Conservation (phyloP, 1,140 invertebrate genomes). For the Drosophila kohkoa region DNA sequence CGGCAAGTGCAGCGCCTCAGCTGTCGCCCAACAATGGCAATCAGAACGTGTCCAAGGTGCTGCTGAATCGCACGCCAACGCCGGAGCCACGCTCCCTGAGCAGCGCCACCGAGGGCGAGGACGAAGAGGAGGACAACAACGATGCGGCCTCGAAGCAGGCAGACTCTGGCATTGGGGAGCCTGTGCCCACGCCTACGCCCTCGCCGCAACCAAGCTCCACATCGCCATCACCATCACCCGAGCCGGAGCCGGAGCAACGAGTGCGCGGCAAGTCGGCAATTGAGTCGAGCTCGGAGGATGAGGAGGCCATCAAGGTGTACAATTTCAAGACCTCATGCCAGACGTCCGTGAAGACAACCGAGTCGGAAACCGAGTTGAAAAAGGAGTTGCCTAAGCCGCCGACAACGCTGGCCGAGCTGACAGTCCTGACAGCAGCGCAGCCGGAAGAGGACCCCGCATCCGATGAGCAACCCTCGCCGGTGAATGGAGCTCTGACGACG, state of each 20-base stretch:
- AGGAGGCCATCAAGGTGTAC: conserved; percentile 82
- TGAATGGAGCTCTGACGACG: conserved; percentile 31
- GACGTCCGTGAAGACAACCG: conserved; percentile 61
- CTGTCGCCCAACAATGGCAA: not conserved
- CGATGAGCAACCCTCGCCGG: conserved; percentile 13
- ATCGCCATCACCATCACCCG: conserved; percentile 50
- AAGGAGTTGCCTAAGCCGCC: conserved; percentile 6
- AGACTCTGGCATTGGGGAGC: conserved; percentile 79
- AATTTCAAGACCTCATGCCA: conserved; percentile 81
- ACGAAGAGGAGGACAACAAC: conserved; percentile 48
- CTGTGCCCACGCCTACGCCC: conserved; percentile 57
- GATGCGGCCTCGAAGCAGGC: conserved; percentile 76
- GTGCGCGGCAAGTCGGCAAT: conserved; percentile 13
- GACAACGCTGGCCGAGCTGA: conserved; percentile 62
- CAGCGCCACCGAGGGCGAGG: conserved; percentile 61
- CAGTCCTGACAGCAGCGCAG: conserved; percentile 37
- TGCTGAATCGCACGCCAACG: conserved; percentile 78
- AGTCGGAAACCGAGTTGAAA: not conserved
- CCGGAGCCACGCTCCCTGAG: conserved; percentile 75
- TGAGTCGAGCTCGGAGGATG: conserved; percentile 83
- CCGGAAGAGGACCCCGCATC: not conserved
- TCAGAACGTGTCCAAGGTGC: conserved; percentile 75
- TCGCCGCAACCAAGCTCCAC: conserved; percentile 34
- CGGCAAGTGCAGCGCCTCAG: conserved; percentile 28
- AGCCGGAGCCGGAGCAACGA: conserved; percentile 34